A percentile compares a stretch with the other conserved stretches of the same genome.
phyloP scores from a whole-genome alignment of 2,888 invertebrate genomes.

The Bhutanitis thaidina region DNA sequence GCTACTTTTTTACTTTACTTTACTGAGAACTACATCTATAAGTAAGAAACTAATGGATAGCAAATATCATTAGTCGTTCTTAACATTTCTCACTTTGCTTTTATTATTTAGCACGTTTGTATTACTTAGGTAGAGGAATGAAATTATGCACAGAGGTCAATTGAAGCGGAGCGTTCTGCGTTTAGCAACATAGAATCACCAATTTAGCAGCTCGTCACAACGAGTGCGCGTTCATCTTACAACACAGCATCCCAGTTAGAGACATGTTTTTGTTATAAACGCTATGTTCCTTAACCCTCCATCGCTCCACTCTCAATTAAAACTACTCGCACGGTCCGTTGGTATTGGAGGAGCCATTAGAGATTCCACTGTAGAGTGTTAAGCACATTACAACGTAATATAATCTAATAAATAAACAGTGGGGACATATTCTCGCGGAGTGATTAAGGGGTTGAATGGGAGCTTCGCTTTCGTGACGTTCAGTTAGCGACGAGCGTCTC shows the following conservation, averaged over 20 bases:
- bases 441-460: constrained; percentile 15
- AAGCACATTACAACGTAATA: constrained; percentile 39
- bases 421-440: constrained; percentile 27
- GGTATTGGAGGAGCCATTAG: constrained; percentile 38
- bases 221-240: no score
- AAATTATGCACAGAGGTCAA: no score
- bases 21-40: no score
- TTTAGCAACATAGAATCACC: constrained; percentile 2
- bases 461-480: background rate
- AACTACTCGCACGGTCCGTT: constrained; percentile 28
- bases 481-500: background rate
- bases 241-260: no score
- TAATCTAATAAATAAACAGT: constrained; percentile 48
- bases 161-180: no score
- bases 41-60: no score
- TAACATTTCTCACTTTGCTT: no score
- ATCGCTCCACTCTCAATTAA: constrained; percentile 27
- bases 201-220: constrained; percentile 1
- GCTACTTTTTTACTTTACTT: no score
- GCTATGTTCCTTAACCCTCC: constrained; percentile 6
- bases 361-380: constrained; percentile 45
- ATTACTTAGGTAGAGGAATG: no score
- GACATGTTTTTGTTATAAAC: constrained; percentile 19
- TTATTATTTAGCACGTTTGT: no score
- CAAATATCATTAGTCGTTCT: no score